These are phyloP conservation scores for Rachycentron canadum DNA, from an alignment of 2,797 vertebrate genomes.

Conservation along the genomic window DNA sequence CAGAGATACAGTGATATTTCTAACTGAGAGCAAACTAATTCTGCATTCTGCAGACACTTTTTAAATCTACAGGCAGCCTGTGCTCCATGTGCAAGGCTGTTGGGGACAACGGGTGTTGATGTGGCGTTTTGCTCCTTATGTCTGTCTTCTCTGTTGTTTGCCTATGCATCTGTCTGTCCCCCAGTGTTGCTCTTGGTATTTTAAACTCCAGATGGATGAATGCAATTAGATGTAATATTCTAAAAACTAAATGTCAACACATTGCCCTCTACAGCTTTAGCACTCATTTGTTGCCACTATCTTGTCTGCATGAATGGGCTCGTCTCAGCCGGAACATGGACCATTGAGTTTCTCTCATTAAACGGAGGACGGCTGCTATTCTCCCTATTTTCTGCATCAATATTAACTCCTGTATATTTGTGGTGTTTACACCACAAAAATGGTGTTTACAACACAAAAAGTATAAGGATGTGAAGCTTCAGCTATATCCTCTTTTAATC, in stretches of 20 bases:
- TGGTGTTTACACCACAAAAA: constrained; percentile 38
- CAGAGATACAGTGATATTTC: constrained; percentile 45
- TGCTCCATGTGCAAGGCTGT: constrained; percentile 38
- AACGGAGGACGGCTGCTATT: constrained; percentile 45
- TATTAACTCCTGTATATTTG: constrained; percentile 47
- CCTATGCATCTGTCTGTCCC: constrained; percentile 58
- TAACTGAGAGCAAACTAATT: constrained; percentile 40
- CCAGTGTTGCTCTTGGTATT: constrained; percentile 54
- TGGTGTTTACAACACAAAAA: background rate
- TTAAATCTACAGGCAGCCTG: constrained; percentile 44
- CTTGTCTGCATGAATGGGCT: constrained; percentile 63
- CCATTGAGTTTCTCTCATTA: constrained; percentile 76
- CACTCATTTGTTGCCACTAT: constrained; percentile 62
- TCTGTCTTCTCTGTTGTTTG: constrained; percentile 43
- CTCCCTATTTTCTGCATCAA: constrained; percentile 34
- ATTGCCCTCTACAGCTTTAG: constrained; percentile 52
- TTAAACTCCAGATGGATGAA: constrained; percentile 73
- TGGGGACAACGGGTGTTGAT: constrained; percentile 40
- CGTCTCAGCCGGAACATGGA: constrained; percentile 63
- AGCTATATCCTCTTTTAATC: constrained; percentile 18
- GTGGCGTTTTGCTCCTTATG: constrained; percentile 50
- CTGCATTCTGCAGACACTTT: constrained; percentile 36
- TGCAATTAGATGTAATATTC: constrained; percentile 71
- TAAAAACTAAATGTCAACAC: constrained; percentile 73
- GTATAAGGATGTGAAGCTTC: background rate